Evolutionary conservation across 1,140 invertebrate species (phyloP), one percentile per base, ranked within the genome.

Genomic region (Antheraea mylitta): DNA sequence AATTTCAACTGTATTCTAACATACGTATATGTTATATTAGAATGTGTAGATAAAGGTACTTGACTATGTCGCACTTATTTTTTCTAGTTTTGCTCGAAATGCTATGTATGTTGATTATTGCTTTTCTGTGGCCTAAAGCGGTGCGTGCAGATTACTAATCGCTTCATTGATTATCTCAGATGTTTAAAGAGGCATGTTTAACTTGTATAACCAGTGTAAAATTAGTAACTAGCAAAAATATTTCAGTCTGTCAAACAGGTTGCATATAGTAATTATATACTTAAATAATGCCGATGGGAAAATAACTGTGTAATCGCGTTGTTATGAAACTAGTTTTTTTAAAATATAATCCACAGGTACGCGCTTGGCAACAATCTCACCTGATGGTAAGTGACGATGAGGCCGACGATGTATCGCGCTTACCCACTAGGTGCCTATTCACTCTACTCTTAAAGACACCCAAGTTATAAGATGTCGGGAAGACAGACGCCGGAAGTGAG

Each of bases 111-210:
- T 18, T 65, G 30, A 65, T 65, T 48, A 53, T 53, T 53, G 45
- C 70, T 16, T 73, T 68, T 0, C 30, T 58, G 42, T 65, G 22
- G 10, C 64, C 66, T 70, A 18, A 30, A 64, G 66, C 60, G 66
- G 76, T 80, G 77, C 75, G 75, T 79, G 74, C 64, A 62, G 77
- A 74, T 79, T 85, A 83, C 77, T 83, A 81, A 83, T 80, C 75
- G 75, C 72, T 78, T 83, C 75, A 80, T 85, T 80, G 79, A 81
- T 78, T 82, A 61, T 13, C 59, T 36, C 3, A 61, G 18, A 22
- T 53, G 45, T 53, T 1, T 53, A 13, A 53, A 53, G 45, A 53
- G 11, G 16, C 16, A 42, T 53, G 11, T 5, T 53, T 53, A 53
- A 53, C 45, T 13, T 16, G 45, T 53, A 53, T 53, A 53, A n/a